Percentiles rank a stretch among this genome's conserved stretches.
Evolutionary conservation across 2,888 invertebrate genomes (phyloP).

Genomic region (Xylota sylvarum): DNA sequence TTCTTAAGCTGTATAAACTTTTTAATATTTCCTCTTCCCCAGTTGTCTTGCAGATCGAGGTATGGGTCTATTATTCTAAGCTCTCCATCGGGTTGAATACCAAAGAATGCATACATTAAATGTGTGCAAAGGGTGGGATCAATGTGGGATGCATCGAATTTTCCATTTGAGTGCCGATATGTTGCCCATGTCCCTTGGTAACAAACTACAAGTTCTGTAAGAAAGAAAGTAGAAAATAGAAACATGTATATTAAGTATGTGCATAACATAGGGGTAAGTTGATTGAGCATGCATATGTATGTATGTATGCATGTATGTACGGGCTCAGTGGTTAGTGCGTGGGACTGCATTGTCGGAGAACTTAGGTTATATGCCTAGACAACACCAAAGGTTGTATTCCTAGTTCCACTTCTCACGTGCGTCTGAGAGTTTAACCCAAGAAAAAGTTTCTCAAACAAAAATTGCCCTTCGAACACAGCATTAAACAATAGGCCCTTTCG

Average conservation of each 20-base stretch:
- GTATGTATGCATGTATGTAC: no score
- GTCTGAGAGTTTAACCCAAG: no score
- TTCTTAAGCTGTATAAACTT: slow-evolving; percentile 84
- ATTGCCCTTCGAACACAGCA: no score
- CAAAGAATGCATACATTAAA: slow-evolving; percentile 90
- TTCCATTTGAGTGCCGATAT: slow-evolving; percentile 88
- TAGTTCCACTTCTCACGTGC: no score
- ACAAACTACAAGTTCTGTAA: slow-evolving; percentile 88
- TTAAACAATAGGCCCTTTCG: no score
- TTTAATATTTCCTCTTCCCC: slow-evolving; percentile 85
- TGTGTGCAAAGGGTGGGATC: slow-evolving; percentile 91
- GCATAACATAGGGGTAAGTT: no score
- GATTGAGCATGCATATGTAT: no score
- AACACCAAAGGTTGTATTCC: no score
- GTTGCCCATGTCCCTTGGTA: slow-evolving; percentile 92
- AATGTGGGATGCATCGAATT: slow-evolving; percentile 88
- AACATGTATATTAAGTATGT: neutral
- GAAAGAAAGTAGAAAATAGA: slow-evolving; percentile 12
- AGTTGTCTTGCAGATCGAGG: slow-evolving; percentile 88
- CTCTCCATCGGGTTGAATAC: slow-evolving; percentile 86
- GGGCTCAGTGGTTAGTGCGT: no score
- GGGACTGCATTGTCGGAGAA: no score
- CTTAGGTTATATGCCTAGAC: no score
- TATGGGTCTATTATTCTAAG: slow-evolving; percentile 87
- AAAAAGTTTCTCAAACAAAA: no score